phyloP scores from a whole-genome alignment of 2,797 vertebrate genomes.

The Chiroxiphia lanceolata region DNA sequence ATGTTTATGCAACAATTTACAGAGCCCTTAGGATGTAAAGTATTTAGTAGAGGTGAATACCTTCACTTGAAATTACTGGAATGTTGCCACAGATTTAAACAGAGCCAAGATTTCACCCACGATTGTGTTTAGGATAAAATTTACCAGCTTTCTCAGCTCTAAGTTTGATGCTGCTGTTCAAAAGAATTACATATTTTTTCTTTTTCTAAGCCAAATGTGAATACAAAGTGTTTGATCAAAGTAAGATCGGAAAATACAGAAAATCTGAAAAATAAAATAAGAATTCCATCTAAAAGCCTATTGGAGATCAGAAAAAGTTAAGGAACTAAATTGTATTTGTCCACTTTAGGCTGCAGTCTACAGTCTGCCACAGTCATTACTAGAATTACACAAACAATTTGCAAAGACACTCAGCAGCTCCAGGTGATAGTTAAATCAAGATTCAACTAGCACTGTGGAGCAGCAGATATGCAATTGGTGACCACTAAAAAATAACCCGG shows the following conservation, averaged over 20 bases:
- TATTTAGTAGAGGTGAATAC: neutral
- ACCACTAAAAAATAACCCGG: neutral
- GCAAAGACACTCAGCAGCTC: neutral
- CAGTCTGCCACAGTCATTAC: neutral
- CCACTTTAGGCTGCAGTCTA: neutral
- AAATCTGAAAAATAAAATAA: neutral
- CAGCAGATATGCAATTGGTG: neutral
- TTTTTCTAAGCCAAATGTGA: neutral
- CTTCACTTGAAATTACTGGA: neutral
- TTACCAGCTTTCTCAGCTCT: neutral
- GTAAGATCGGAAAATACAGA: neutral
- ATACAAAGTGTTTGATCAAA: neutral
- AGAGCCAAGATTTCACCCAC: neutral
- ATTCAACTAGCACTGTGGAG: neutral
- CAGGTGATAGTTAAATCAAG: neutral
- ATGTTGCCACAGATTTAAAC: neutral
- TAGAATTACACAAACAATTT: neutral
- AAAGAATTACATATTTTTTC: neutral
- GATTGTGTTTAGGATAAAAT: neutral
- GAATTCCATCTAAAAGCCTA: neutral
- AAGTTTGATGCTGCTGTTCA: neutral
- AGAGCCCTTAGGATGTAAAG: neutral
- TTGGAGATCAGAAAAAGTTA: neutral
- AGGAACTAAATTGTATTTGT: neutral
- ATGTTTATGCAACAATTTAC: neutral